Evolutionary conservation across 2,797 vertebrate species (phyloP).

Genomic region (Sebastes flavidus): DNA sequence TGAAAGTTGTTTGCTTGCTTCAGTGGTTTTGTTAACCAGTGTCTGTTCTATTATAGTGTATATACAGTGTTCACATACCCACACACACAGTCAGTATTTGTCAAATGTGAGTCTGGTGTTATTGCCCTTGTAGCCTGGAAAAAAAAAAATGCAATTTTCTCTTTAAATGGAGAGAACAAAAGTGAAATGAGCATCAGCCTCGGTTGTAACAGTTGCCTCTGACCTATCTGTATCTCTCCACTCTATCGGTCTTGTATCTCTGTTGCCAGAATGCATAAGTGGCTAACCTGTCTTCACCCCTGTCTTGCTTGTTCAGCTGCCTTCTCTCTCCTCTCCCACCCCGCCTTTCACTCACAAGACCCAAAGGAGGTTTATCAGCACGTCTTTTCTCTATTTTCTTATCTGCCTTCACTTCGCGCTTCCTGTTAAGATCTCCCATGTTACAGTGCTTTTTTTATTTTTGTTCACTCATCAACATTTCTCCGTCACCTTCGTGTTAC

Average conservation of each 20-base stretch:
- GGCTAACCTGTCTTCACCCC: conserved; percentile 62
- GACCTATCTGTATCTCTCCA: conserved; percentile 45
- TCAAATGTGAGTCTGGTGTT: conserved; percentile 3
- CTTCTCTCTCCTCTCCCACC: conserved; percentile 21
- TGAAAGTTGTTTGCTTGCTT: conserved; percentile 8
- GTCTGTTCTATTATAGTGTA: not conserved
- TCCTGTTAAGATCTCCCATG: conserved; percentile 47
- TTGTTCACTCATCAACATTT: conserved; percentile 45
- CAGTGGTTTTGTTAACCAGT: not conserved
- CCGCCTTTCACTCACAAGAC: conserved; percentile 49
- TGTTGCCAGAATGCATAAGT: conserved; percentile 61
- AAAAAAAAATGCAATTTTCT: conserved; percentile 16
- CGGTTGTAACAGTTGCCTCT: conserved; percentile 37
- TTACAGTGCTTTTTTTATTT: conserved; percentile 4
- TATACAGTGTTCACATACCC: not conserved
- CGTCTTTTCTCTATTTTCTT: conserved; percentile 49
- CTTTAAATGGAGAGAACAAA: conserved; percentile 33
- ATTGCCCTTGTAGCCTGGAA: not conserved
- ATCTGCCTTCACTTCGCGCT: conserved; percentile 42
- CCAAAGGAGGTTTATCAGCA: conserved; percentile 56
- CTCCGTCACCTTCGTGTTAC: not conserved
- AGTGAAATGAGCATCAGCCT: conserved; percentile 46
- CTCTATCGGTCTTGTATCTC: conserved; percentile 64
- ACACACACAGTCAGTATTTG: not conserved
- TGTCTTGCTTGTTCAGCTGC: conserved; percentile 51